Percentiles rank a stretch among this genome's conserved stretches.
phyloP scores from a whole-genome alignment of 2,113 vertebrate species.

The Corynorhinus townsendii region DNA sequence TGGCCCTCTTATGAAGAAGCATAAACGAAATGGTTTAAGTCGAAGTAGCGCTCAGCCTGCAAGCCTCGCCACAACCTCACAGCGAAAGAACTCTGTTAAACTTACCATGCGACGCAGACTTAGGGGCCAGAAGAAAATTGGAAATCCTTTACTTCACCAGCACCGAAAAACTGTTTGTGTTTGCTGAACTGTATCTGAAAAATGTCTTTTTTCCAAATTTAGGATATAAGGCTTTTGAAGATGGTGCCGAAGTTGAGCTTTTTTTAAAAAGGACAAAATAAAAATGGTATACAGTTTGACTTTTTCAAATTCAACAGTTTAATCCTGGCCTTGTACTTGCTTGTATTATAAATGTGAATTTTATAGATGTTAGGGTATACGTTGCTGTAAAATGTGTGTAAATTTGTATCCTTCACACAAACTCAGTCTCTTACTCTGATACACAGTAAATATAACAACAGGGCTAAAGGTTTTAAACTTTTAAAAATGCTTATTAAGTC shows the following conservation, averaged over 20 bases:
- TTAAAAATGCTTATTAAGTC: constrained; percentile 77
- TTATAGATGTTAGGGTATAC: constrained; percentile 83
- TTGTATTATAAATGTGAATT: constrained; percentile 87
- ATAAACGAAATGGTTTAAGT: constrained; percentile 70
- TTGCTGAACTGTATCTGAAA: constrained; percentile 73
- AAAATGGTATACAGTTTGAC: constrained; percentile 68
- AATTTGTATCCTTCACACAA: constrained; percentile 83
- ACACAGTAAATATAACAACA: constrained; percentile 73
- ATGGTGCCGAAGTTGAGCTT: constrained; percentile 68
- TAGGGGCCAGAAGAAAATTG: constrained; percentile 84
- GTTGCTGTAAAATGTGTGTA: constrained; percentile 84
- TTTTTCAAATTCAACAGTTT: constrained; percentile 77
- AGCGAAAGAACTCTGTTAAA: constrained; percentile 72
- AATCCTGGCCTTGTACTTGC: constrained; percentile 77
- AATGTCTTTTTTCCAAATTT: neutral
- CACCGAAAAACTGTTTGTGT: constrained; percentile 85
- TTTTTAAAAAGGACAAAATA: constrained; percentile 62
- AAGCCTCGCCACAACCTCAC: constrained; percentile 56
- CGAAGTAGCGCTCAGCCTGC: constrained; percentile 65
- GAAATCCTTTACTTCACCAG: constrained; percentile 81
- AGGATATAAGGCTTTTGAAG: constrained; percentile 42
- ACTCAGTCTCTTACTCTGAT: constrained; percentile 76
- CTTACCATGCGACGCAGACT: constrained; percentile 84
- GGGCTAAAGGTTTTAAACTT: constrained; percentile 78
- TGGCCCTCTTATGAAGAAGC: constrained; percentile 81